Evolutionary conservation across 2,113 vertebrate species (phyloP), one percentile per base, ranked within the genome.

Genomic region (Rallus limicola): DNA sequence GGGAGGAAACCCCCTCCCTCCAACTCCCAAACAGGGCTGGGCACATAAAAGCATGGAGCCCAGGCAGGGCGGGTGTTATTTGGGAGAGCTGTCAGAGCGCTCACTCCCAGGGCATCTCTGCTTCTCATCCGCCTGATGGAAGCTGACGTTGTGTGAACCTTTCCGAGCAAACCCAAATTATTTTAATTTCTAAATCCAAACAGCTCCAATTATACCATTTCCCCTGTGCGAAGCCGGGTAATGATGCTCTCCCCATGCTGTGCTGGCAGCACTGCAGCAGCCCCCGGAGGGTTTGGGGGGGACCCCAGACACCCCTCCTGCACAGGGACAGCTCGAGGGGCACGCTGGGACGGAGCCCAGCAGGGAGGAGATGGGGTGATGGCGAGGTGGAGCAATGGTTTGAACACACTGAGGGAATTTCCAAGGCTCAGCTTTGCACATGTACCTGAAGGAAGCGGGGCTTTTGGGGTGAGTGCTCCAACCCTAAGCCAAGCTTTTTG

Each of bases 101-200:
- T 86, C 70, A 29, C 95, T 96, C 90, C 93, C 20, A 26, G 86
- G 93, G 86, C 88, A 82, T 68, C 74, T 80, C 97, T 97, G 97
- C 91, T 97, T 96, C 96, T 96, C 95, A 86, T 97, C 97, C 0
- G 33, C 83, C 69, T 97, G 94, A 97, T 97, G 92, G 95, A 92
- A 97, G 90, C 94, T 97, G 97, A 97, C 94, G 18, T 88, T 96
- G 94, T 96, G 96, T 96, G 96, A 97, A 97, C 95, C 82, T 94
- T 96, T 69, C 96, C 3, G 12, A 97, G 91, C 94, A 97, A 96
- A 94, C 95, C 95, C 93, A 96, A 96, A 96, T 97, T 97, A 97
- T 96, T 97, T 86, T 94, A 97, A 97, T 97, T 97, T 97, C 90
- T 94, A 97, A 97, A 97, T 97, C 97, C 96, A 97, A 97, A 97